A percentile compares a stretch with the other conserved stretches of the same genome.
Evolutionary conservation across 1,140 invertebrate genomes (phyloP).

Genomic region (Xylocopa sonorina): DNA sequence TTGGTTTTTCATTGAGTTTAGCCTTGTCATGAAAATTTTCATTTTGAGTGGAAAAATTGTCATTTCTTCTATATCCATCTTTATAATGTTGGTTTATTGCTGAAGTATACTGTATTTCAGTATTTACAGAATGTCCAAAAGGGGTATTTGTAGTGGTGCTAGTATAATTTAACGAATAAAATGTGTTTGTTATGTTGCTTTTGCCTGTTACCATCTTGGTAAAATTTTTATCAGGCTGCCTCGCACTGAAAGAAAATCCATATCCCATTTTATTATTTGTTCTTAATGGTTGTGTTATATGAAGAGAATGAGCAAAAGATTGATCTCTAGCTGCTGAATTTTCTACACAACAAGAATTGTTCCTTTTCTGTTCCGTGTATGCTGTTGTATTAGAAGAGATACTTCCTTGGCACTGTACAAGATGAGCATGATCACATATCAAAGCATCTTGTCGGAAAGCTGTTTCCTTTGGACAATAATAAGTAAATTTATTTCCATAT

Average conservation of each 20-base stretch:
- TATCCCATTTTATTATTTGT: not conserved
- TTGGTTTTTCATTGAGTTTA: slow-evolving; percentile 13
- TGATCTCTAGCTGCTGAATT: not conserved
- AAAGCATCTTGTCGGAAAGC: slow-evolving; percentile 82
- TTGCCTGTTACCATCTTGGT: not conserved
- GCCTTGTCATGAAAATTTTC: not conserved
- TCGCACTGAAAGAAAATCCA: not conserved
- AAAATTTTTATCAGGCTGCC: not conserved
- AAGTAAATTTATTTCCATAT: slow-evolving; percentile 80
- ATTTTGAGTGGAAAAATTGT: not conserved
- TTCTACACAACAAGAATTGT: not conserved
- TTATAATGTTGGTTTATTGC: not conserved
- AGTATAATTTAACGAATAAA: not conserved
- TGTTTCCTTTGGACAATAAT: slow-evolving; percentile 81
- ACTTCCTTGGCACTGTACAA: slow-evolving; percentile 77
- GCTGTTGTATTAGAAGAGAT: not conserved
- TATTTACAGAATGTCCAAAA: not conserved
- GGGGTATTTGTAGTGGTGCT: not conserved
- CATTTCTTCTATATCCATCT: not conserved
- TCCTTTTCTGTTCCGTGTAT: not conserved
- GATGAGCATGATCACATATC: slow-evolving; percentile 82
- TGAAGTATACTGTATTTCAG: not conserved
- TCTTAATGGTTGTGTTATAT: slow-evolving; percentile 33
- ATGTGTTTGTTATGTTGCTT: not conserved
- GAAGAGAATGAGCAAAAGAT: slow-evolving; percentile 54